A percentile compares a stretch with the other conserved stretches of the same genome.
These are phyloP conservation scores for Lepisosteus oculatus DNA, from an alignment of 2,113 vertebrate species.

Conservation along the genomic window DNA sequence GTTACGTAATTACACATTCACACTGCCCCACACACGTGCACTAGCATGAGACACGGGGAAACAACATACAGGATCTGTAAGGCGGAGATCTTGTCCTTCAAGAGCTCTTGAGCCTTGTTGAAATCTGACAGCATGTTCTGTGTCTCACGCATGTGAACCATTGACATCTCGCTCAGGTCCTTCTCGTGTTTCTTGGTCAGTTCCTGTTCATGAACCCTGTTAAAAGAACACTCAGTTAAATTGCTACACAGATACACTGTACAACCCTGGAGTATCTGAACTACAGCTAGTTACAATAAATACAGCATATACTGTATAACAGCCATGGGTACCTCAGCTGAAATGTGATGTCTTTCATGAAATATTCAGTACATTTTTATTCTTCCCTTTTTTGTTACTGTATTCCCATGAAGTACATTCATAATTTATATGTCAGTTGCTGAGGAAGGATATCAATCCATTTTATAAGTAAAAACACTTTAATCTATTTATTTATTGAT, in stretches of 20 bases:
- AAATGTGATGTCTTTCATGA: too few relatives aligned
- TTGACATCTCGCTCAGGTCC: conserved; percentile 83
- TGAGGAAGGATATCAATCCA: not conserved
- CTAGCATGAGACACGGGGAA: not conserved
- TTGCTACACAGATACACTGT: too few relatives aligned
- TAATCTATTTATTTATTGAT: conserved; percentile 24
- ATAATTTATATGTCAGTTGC: conserved; percentile 22
- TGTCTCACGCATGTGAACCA: conserved; percentile 87
- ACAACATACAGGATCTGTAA: conserved; percentile 93
- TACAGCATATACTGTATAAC: too few relatives aligned
- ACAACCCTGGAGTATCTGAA: too few relatives aligned
- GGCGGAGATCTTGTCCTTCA: conserved; percentile 97
- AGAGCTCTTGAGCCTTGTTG: conserved; percentile 97
- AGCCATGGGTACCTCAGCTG: too few relatives aligned
- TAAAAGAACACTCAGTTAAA: conserved; percentile 30
- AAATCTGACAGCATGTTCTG: conserved; percentile 97
- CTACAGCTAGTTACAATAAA: too few relatives aligned
- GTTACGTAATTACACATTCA: not conserved
- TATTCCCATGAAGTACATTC: conserved; percentile 43
- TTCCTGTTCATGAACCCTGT: conserved; percentile 95
- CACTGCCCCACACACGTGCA: not conserved
- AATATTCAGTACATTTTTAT: conserved; percentile 20
- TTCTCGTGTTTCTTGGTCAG: conserved; percentile 91
- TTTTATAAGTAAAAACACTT: conserved; percentile 13
- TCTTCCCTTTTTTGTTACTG: conserved; percentile 41